Evolutionary conservation across 1,140 invertebrate species (phyloP).

Genomic region (Trichomalopsis sarcophagae): DNA sequence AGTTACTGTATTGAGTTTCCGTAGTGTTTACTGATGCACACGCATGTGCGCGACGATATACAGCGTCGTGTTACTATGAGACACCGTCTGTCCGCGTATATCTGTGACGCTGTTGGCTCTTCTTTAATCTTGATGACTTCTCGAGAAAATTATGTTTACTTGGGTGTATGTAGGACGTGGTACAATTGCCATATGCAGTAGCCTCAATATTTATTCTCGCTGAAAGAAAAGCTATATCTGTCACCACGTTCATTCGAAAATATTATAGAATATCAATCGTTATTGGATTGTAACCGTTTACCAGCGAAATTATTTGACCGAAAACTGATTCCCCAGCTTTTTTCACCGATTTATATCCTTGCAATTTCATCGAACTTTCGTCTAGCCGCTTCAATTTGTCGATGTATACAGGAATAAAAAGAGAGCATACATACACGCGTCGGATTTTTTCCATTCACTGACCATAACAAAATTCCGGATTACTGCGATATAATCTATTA

Average conservation of each 20-base stretch:
- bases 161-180: background rate
- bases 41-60: background rate
- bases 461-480: background rate
- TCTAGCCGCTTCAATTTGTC: slow-evolving; percentile 24
- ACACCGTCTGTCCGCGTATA: background rate
- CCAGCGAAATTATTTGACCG: slow-evolving; percentile 3
- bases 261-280: too few relatives aligned
- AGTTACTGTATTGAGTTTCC: background rate
- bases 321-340: slow-evolving; percentile 6
- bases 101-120: background rate
- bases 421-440: background rate
- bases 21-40: background rate
- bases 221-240: background rate
- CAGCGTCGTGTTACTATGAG: background rate
- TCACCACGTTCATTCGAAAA: background rate
- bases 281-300: too few relatives aligned
- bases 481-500: slow-evolving; percentile 3
- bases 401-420: background rate
- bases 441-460: background rate
- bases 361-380: background rate
- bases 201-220: background rate
- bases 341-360: background rate
- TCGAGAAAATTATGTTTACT: slow-evolving; percentile 3
- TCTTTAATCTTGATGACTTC: slow-evolving; percentile 14
- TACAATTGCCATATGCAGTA: background rate